Percentiles rank a stretch among this genome's conserved stretches.
phyloP scores from a whole-genome alignment of 2,888 invertebrate species.

The Opisthograptis luteolata region DNA sequence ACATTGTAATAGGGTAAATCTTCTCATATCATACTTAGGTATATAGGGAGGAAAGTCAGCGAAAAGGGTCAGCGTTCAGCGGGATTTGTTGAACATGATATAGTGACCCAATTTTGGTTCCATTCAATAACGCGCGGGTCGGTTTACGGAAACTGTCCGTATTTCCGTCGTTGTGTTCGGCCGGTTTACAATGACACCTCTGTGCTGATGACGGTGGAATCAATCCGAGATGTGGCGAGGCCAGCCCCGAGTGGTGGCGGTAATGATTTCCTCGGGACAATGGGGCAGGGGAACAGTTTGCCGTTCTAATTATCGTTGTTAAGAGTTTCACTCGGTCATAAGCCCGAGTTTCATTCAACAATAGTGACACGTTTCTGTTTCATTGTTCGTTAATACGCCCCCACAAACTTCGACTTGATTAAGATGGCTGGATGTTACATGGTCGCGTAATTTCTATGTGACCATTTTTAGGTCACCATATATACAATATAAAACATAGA shows the following conservation, averaged over 20 bases:
- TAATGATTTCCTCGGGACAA: conserved; percentile 50
- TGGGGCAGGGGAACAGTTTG: conserved; percentile 46
- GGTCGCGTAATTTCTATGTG: neutral
- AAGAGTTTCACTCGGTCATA: conserved; percentile 55
- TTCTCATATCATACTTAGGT: conserved; percentile 6
- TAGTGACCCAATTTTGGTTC: conserved; percentile 24
- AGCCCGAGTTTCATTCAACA: conserved; percentile 55
- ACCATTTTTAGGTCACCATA: neutral
- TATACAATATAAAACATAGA: neutral
- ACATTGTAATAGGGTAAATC: conserved; percentile 23
- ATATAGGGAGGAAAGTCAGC: conserved; percentile 6
- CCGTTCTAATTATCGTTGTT: conserved; percentile 60
- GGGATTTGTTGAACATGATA: conserved; percentile 18
- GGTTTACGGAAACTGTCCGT: conserved; percentile 16
- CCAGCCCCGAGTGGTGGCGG: conserved; percentile 26
- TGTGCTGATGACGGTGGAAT: neutral
- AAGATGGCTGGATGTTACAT: conserved; percentile 46
- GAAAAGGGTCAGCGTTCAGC: conserved; percentile 13
- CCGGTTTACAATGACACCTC: conserved; percentile 18
- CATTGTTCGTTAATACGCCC: conserved; percentile 63
- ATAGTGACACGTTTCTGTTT: conserved; percentile 61
- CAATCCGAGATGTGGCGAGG: conserved; percentile 15
- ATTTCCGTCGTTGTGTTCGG: conserved; percentile 5
- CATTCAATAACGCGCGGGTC: conserved; percentile 14
- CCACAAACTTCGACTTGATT: conserved; percentile 59